Percentiles rank a stretch among this genome's conserved stretches.
These are phyloP conservation scores for Tragelaphus scriptus DNA, from an alignment of 2,113 vertebrate genomes.

Conservation along the genomic window DNA sequence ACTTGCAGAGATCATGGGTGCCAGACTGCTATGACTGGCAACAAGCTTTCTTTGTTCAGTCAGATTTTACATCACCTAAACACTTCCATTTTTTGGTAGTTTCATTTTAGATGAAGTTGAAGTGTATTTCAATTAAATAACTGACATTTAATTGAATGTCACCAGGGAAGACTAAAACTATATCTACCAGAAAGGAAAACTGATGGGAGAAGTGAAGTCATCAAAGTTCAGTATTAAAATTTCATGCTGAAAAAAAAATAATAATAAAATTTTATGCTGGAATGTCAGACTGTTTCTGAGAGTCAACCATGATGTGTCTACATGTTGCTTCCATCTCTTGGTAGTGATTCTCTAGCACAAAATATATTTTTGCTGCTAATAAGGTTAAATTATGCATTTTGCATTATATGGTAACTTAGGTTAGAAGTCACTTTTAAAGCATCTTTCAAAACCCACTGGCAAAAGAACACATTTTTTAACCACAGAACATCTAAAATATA, in stretches of 20 bases:
- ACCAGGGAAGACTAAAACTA: background rate
- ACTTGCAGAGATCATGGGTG: slow-evolving; percentile 54
- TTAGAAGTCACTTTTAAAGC: background rate
- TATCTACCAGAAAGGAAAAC: background rate
- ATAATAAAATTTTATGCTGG: background rate
- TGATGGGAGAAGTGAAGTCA: background rate
- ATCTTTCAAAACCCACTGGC: background rate
- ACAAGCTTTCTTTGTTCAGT: slow-evolving; percentile 37
- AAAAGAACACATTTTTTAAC: background rate
- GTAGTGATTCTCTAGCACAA: background rate
- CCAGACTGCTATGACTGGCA: slow-evolving; percentile 53
- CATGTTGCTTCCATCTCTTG: background rate
- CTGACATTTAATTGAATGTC: background rate
- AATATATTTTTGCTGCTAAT: background rate
- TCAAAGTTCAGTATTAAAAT: background rate
- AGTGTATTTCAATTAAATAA: slow-evolving; percentile 42
- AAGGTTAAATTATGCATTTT: background rate
- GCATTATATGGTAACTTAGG: background rate
- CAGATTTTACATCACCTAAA: background rate
- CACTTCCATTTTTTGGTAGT: slow-evolving; percentile 5
- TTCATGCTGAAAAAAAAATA: background rate
- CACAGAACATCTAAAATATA: background rate
- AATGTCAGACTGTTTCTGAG: background rate
- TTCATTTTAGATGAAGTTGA: background rate
- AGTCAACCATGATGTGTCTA: background rate